Percentiles rank a stretch among this genome's conserved stretches.
These are phyloP conservation scores for Gopherus evgoodei DNA, from an alignment of 2,113 vertebrate genomes.

Conservation along the genomic window DNA sequence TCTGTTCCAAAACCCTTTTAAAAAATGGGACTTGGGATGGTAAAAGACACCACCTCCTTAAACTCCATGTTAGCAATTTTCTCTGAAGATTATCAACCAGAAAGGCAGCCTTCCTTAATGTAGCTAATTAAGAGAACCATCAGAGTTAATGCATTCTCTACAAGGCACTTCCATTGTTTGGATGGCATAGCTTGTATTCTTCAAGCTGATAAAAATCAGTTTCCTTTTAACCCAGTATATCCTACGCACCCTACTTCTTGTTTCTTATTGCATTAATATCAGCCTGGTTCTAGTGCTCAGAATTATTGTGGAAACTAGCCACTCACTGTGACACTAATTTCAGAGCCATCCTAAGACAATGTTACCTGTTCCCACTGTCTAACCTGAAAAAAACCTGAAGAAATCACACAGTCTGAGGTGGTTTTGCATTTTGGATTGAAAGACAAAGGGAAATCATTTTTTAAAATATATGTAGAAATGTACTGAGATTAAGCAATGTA, in stretches of 20 bases:
- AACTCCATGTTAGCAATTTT: neutral
- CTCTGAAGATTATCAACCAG: neutral
- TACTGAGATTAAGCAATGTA: conserved; percentile 66
- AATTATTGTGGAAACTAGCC: conserved; percentile 50
- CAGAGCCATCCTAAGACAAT: conserved; percentile 77
- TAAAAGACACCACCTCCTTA: neutral
- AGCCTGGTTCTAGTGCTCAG: conserved; percentile 40
- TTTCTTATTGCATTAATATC: conserved; percentile 58
- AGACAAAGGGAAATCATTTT: conserved; percentile 71
- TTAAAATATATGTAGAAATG: conserved; percentile 50
- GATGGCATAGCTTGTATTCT: neutral
- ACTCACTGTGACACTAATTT: conserved; percentile 77
- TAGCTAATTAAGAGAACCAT: conserved; percentile 32
- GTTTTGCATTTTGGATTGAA: conserved; percentile 73
- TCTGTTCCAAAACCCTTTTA: neutral
- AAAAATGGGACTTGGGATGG: neutral
- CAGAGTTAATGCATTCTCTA: conserved; percentile 50
- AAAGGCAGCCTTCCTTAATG: neutral
- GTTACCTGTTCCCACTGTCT: conserved; percentile 76
- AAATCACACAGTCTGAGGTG: conserved; percentile 70
- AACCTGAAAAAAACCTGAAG: conserved; percentile 69
- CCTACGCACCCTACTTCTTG: conserved; percentile 13
- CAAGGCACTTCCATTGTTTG: conserved; percentile 51
- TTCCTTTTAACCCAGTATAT: conserved; percentile 56
- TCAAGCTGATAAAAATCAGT: conserved; percentile 52